Evolutionary conservation across 2,888 invertebrate species (phyloP).

Genomic region (Anoncus sp.): DNA sequence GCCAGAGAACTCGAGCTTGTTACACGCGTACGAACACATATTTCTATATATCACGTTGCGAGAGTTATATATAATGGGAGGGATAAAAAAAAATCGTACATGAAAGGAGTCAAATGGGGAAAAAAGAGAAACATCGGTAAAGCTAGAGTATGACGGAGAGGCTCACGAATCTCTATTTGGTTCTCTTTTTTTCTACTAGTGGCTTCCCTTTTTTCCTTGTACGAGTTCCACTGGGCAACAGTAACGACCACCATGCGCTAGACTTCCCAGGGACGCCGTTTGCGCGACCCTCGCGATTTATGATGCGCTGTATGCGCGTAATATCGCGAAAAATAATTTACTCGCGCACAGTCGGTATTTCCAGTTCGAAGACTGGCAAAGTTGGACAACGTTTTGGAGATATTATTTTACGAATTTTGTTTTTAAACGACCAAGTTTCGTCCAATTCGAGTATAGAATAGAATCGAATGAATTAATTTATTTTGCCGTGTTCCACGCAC

Average conservation of each 20-base stretch:
- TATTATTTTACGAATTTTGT: no score
- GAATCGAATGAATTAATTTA: no score
- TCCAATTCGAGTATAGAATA: no score
- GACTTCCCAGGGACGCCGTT: conserved; percentile 33
- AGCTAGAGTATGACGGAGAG: neutral
- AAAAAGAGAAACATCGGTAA: conserved; percentile 23
- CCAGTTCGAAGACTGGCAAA: no score
- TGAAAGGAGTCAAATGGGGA: conserved; percentile 18
- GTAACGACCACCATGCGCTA: neutral
- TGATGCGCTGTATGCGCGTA: no score
- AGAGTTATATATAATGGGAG: no score
- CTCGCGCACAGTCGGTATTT: no score
- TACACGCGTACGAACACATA: no score
- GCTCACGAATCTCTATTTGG: conserved; percentile 20
- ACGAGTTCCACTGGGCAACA: conserved; percentile 52
- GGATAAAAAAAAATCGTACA: conserved; percentile 1
- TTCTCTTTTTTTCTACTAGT: conserved; percentile 16
- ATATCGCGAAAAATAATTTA: conserved; percentile 19
- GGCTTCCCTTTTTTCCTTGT: conserved; percentile 59
- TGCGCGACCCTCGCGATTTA: conserved; percentile 24
- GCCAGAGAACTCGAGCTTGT: no score
- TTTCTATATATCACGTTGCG: neutral
- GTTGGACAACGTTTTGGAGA: no score
- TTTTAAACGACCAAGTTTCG: no score
- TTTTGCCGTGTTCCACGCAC: no score